phyloP scores from a whole-genome alignment of 2,113 vertebrate genomes.

The Colossoma macropomum region DNA sequence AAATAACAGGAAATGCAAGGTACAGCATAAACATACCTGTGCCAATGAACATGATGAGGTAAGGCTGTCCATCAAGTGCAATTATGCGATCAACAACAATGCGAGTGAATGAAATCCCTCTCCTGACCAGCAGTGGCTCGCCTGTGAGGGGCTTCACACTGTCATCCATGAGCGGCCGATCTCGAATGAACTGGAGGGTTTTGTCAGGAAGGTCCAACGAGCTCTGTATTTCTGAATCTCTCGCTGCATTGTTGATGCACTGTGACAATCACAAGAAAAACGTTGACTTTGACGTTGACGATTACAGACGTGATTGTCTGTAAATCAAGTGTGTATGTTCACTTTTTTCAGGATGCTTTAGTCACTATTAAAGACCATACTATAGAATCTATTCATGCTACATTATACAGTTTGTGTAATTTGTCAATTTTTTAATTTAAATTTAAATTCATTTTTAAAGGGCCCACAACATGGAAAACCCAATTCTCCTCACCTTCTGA shows the following conservation, averaged over 20 bases:
- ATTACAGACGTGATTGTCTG: no score
- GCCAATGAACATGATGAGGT: conserved; percentile 79
- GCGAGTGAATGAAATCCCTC: conserved; percentile 71
- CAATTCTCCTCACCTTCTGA: no score
- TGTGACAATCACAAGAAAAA: conserved; percentile 43
- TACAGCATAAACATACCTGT: conserved; percentile 69
- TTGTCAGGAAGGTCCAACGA: conserved; percentile 78
- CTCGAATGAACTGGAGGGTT: conserved; percentile 79
- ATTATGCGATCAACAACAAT: conserved; percentile 72
- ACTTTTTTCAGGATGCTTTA: no score
- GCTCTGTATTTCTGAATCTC: conserved; percentile 63
- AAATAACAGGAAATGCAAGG: neutral
- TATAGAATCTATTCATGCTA: no score
- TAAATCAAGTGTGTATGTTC: no score
- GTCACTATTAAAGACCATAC: no score
- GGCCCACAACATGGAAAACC: no score
- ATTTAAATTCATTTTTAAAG: no score
- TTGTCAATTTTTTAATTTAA: no score
- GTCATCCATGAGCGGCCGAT: conserved; percentile 78
- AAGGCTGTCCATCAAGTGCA: conserved; percentile 66
- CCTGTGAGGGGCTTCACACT: conserved; percentile 68
- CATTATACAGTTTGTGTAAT: no score
- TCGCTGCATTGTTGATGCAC: conserved; percentile 70
- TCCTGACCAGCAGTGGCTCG: conserved; percentile 71
- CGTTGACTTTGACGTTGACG: no score